Base-by-base conservation (phyloP, 2,113 vertebrate species). In the Brachypodius melanocephalos region DNA sequence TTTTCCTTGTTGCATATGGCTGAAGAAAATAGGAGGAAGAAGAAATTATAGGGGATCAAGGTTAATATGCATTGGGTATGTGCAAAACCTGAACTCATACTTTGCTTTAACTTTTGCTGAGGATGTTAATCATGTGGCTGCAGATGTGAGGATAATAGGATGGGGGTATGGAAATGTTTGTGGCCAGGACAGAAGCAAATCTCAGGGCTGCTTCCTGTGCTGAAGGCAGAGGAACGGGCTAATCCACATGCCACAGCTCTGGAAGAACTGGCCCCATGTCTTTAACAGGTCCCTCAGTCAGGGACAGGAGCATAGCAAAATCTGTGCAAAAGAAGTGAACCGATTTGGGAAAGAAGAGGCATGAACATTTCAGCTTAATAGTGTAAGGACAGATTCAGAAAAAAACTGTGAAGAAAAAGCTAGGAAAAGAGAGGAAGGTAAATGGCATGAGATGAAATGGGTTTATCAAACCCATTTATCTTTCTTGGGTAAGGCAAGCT, bases 191-290 rank as follows among this genome's bases (percentile, higher is more conserved):
- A 86, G 85, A 95, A 94, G 75, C 83, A 90, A 90, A 85, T 93
- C 90, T 90, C 63, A 62, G 54, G 42, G 46, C 61, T 91, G 34
- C 28, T 90, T 94, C 88, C 85, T 86, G 79, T 1, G 36, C 67
- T n/a, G 55, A 55, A 90, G 88, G 92, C 90, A 94, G 95, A 88
- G 92, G 85, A 97, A 97, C 96, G 28, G 72, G 96, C 88, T 93
- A 65, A 93, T 94, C 96, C 75, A 0, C 88, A 97, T 97, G 95
- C 96, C 96, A 81, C 85, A 90, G 88, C 88, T 81, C 94, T 49
- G 48, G 96, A 93, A 94, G 96, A 96, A 96, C 96, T 93, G 86
- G 96, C 92, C 92, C 0, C 5, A 86, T 90, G 79, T 80, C 92
- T 94, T 78, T 69, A 86, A 31, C 83, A 94, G 88, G 86, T 93